These are phyloP conservation scores for Lapara coniferarum DNA, from an alignment of 2,888 invertebrate species.

Conservation along the genomic window DNA sequence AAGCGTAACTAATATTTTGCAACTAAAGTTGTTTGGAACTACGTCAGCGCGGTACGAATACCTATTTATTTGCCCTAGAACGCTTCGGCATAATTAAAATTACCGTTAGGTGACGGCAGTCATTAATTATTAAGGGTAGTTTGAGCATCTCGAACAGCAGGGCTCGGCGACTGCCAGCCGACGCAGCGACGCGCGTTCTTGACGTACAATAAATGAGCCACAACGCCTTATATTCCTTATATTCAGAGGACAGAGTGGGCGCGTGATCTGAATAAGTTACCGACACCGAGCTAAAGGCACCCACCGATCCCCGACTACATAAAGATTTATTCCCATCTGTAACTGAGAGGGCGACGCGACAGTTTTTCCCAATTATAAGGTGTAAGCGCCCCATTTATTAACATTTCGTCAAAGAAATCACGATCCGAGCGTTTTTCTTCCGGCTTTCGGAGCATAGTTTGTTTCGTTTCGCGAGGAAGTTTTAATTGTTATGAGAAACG, in stretches of 20 bases:
- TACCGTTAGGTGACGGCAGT: constrained; percentile 62
- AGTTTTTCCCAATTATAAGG: constrained; percentile 82
- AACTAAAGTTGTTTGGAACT: constrained; percentile 17
- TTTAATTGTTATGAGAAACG: constrained; percentile 50
- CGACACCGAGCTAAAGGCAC: constrained; percentile 48
- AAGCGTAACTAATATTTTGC: constrained; percentile 23
- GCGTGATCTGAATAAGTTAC: constrained; percentile 76
- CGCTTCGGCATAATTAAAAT: constrained; percentile 67
- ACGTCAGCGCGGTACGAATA: constrained; percentile 21
- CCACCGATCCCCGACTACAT: constrained; percentile 74
- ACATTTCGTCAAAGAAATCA: constrained; percentile 78
- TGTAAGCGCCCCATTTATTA: constrained; percentile 80
- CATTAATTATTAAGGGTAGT: constrained; percentile 77
- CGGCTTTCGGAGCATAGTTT: constrained; percentile 31
- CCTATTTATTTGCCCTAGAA: constrained; percentile 32
- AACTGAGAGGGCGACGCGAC: constrained; percentile 81
- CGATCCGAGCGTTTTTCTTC: constrained; percentile 41
- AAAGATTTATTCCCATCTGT: constrained; percentile 83
- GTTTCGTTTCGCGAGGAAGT: constrained; percentile 29
- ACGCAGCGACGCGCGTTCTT: constrained; percentile 32
- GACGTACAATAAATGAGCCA: constrained; percentile 78
- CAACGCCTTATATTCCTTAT: constrained; percentile 74
- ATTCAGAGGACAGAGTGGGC: constrained; percentile 77
- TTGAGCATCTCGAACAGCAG: constrained; percentile 66
- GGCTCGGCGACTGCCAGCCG: constrained; percentile 46